Base-by-base conservation (phyloP, 2,888 invertebrate genomes). In the Agrotis exclamationis region DNA sequence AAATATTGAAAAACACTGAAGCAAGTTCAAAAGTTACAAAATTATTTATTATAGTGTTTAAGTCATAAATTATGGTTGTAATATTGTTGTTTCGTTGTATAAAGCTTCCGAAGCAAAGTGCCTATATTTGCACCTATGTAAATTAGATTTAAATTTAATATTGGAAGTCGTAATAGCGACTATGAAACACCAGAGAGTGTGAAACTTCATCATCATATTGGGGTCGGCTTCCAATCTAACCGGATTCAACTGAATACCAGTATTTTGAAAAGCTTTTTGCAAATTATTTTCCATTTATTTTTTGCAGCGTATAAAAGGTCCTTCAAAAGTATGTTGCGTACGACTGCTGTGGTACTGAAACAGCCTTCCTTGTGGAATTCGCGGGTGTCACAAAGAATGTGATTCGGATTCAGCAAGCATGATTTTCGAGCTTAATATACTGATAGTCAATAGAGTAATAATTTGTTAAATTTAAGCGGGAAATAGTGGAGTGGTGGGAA, bases 71-170 rank as follows among this genome's bases (percentile, higher is more conserved):
- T 82, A 86, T 85, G 87, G 87, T 90, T 88, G 85, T 89, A 86
- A 70, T 65, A 53, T 75, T 47, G 14, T 73, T 66, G 74, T 74
- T 77, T 54, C 33, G 72, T 73, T 74, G 57, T 62, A 66, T 75
- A 85, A 39, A 70, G 86, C 88, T 91, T 90, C 85, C 84, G 72
- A 87, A 85, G 84, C 81, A 68, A 76, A 85, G 89, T 90, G 88
- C 87, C 86, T 89, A 80, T 68, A 74, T 63, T 69, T 67, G 73
- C 79, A 83, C 73, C 62, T 57, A 74, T 57, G 60, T 65, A 65
- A 69, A 59, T 20, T 63, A 82, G 59, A 50, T 51, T 65, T 57
- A 62, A 74, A 57, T 57, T 20, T 22, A 58, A 62, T 28, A 33
- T 54, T 54, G 39, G 9, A 39, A 39, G 39, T 39, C 9, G 6